These are phyloP conservation scores for Xiphydria camelus DNA, from an alignment of 2,888 invertebrate species.

Conservation along the genomic window DNA sequence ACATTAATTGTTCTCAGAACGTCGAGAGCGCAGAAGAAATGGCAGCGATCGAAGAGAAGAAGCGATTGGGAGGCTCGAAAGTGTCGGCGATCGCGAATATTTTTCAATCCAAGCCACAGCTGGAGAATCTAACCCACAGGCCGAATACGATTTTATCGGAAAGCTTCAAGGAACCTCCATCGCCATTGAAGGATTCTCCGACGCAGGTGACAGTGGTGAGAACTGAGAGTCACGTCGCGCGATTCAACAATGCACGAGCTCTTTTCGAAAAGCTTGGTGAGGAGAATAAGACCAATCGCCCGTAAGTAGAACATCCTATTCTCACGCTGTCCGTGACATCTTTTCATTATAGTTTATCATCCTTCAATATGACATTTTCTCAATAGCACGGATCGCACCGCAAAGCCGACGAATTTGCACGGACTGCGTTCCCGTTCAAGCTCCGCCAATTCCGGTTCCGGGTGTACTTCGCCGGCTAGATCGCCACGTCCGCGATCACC, in stretches of 20 bases:
- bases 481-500: slow-evolving; percentile 59
- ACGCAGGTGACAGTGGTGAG: slow-evolving; percentile 75
- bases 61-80: slow-evolving; percentile 73
- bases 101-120: slow-evolving; percentile 69
- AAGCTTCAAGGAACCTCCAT: slow-evolving; percentile 58
- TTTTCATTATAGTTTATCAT: neutral
- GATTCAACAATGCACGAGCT: slow-evolving; percentile 89
- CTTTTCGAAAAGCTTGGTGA: slow-evolving; percentile 87
- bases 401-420: slow-evolving; percentile 59
- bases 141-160: slow-evolving; percentile 46
- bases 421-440: slow-evolving; percentile 67
- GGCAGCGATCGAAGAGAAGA: slow-evolving; percentile 72
- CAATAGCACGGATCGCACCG: slow-evolving; percentile 33
- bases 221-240: slow-evolving; percentile 86
- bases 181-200: slow-evolving; percentile 50
- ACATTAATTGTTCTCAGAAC: neutral
- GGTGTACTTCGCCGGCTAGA: slow-evolving; percentile 64
- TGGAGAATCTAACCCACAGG: slow-evolving; percentile 48
- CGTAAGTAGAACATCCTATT: slow-evolving; percentile 42
- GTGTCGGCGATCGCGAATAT: slow-evolving; percentile 91
- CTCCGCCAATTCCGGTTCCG: slow-evolving; percentile 68
- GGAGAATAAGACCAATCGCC: slow-evolving; percentile 65
- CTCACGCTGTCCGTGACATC: too few relatives aligned
- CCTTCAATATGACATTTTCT: slow-evolving; percentile 1
- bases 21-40: slow-evolving; percentile 31